These are phyloP conservation scores for Homalodisca vitripennis DNA, from an alignment of 1,140 invertebrate species.

Conservation along the genomic window DNA sequence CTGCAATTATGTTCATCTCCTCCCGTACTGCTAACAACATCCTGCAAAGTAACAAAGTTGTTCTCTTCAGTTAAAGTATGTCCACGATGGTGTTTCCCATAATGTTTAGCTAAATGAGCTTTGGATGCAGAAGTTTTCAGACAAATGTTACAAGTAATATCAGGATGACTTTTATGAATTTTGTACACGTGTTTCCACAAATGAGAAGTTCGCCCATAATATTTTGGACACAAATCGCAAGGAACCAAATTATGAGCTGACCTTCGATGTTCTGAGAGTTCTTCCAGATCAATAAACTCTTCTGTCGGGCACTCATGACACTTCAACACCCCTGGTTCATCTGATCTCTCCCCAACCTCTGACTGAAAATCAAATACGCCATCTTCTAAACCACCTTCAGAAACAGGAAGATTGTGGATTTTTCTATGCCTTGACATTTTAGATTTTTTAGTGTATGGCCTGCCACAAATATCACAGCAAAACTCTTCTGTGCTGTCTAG, in stretches of 20 bases:
- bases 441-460: constrained; percentile 56
- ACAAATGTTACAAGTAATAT: constrained; percentile 59
- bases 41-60: constrained; percentile 16
- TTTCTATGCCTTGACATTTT: constrained; percentile 56
- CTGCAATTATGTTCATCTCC: constrained; percentile 38
- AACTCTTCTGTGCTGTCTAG: constrained; percentile 53
- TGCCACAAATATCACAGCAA: constrained; percentile 56
- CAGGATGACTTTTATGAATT: constrained; percentile 59
- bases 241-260: constrained; percentile 56
- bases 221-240: constrained; percentile 62
- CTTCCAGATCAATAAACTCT: constrained; percentile 51
- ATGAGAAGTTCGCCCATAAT: constrained; percentile 60
- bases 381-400: constrained; percentile 32
- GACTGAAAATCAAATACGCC: constrained; percentile 31
- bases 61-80: constrained; percentile 36
- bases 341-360: constrained; percentile 8
- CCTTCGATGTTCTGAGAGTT: constrained; percentile 56
- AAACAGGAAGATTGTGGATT: constrained; percentile 47
- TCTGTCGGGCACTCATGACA: constrained; percentile 51
- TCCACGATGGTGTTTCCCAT: constrained; percentile 57
- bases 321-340: constrained; percentile 43
- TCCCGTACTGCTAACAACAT: constrained; percentile 23
- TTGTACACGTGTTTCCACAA: constrained; percentile 64
- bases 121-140: constrained; percentile 59
- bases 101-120: constrained; percentile 57